phyloP scores from a whole-genome alignment of 2,797 vertebrate species.

The Meriones psammophilus region DNA sequence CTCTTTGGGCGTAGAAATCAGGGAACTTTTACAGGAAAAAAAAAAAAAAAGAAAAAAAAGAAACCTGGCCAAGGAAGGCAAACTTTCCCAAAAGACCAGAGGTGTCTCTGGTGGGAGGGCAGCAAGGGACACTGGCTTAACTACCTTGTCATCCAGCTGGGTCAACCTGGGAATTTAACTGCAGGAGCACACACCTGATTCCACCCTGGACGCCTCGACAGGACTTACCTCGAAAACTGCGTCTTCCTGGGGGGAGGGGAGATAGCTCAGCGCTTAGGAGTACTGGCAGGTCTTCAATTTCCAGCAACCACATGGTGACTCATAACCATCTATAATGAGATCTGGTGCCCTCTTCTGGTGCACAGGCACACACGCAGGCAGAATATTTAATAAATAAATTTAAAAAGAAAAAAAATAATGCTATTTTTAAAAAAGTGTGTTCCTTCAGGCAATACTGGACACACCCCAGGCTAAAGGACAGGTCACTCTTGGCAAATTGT shows the following conservation, averaged over 20 bases:
- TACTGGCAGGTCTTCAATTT: too few species aligned
- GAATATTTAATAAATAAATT: too few species aligned
- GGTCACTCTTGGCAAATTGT: background rate
- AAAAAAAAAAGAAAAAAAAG: background rate
- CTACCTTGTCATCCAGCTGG: background rate
- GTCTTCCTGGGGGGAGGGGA: background rate
- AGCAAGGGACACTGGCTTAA: background rate
- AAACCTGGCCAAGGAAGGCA: background rate
- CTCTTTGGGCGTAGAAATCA: background rate
- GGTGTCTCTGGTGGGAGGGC: background rate
- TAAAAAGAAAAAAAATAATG: too few species aligned
- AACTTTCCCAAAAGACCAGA: background rate
- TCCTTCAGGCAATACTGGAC: background rate
- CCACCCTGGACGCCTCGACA: conserved; percentile 18
- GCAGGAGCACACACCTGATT: conserved; percentile 36
- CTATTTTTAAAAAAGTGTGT: too few species aligned
- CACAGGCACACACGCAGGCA: too few species aligned
- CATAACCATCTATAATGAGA: too few species aligned
- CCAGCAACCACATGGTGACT: too few species aligned
- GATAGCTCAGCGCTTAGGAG: too few species aligned
- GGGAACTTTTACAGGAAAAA: background rate
- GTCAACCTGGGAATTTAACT: conserved; percentile 53
- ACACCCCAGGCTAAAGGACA: background rate
- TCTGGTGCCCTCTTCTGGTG: too few species aligned
- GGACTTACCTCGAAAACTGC: background rate